phyloP scores from a whole-genome alignment of 2,888 invertebrate genomes.

The Nemurella pictetii region DNA sequence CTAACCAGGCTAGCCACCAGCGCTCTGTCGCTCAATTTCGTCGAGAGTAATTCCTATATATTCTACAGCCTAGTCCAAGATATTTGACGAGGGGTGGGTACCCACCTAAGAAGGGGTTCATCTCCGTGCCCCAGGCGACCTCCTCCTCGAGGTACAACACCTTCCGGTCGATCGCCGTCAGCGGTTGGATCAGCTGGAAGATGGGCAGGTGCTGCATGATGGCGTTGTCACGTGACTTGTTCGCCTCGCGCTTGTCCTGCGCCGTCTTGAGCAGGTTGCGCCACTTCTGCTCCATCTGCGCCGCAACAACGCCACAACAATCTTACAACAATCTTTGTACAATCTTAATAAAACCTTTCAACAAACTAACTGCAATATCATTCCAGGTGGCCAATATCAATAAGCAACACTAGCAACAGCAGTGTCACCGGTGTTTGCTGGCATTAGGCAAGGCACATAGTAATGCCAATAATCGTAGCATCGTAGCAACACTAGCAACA shows the following conservation, averaged over 20 bases:
- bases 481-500: too few relatives aligned
- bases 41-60: neutral
- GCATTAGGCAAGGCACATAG: too few relatives aligned
- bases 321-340: too few relatives aligned
- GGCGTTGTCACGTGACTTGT: neutral
- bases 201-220: neutral
- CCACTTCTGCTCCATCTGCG: neutral
- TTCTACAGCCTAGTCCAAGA: neutral
- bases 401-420: too few relatives aligned
- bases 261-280: neutral
- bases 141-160: constrained; percentile 13
- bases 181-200: neutral
- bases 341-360: too few relatives aligned
- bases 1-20: too few relatives aligned
- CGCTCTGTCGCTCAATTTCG: too few relatives aligned
- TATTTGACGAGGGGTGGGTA: neutral
- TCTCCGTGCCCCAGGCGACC: constrained; percentile 3
- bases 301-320: too few relatives aligned
- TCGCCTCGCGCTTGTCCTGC: neutral
- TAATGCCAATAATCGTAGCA: too few relatives aligned
- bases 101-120: constrained; percentile 10
- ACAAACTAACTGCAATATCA: too few relatives aligned
- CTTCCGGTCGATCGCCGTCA: neutral
- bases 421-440: too few relatives aligned
- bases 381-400: too few relatives aligned